A percentile compares a stretch with the other conserved stretches of the same genome.
These are phyloP conservation scores for Netelia fuscicornis DNA, from an alignment of 2,888 invertebrate genomes.

Conservation along the genomic window DNA sequence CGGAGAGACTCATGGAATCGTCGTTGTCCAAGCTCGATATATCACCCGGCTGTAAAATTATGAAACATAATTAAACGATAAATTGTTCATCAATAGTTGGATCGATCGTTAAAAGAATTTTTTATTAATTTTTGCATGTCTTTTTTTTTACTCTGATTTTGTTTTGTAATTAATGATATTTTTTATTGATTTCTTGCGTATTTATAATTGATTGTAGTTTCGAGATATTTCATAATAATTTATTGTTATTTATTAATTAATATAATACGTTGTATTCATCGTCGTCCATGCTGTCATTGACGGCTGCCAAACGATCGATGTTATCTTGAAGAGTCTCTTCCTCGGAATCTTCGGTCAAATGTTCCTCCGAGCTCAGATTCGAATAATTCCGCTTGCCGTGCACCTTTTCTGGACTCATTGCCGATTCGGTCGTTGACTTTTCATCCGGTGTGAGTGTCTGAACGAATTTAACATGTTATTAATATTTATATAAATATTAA, in stretches of 20 bases:
- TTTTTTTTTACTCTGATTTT: too few relatives aligned
- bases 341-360: constrained; percentile 70
- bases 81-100: neutral
- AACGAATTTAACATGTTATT: neutral
- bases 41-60: constrained; percentile 65
- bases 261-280: constrained; percentile 73
- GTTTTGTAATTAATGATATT: too few relatives aligned
- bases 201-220: too few relatives aligned
- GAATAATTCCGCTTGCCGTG: constrained; percentile 75
- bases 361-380: constrained; percentile 69
- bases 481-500: neutral
- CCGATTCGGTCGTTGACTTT: constrained; percentile 73
- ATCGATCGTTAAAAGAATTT: neutral
- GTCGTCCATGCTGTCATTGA: constrained; percentile 73
- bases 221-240: neutral
- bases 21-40: constrained; percentile 56
- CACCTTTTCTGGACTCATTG: constrained; percentile 59
- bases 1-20: constrained; percentile 30
- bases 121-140: neutral
- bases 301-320: constrained; percentile 72
- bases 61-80: neutral
- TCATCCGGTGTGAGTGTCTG: constrained; percentile 72
- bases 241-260: constrained; percentile 56
- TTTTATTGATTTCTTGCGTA: too few relatives aligned
- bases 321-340: constrained; percentile 72